A percentile compares a stretch with the other conserved stretches of the same genome.
These are phyloP conservation scores for Venustoraphidia nigricollis DNA, from an alignment of 2,888 invertebrate species.

Conservation along the genomic window DNA sequence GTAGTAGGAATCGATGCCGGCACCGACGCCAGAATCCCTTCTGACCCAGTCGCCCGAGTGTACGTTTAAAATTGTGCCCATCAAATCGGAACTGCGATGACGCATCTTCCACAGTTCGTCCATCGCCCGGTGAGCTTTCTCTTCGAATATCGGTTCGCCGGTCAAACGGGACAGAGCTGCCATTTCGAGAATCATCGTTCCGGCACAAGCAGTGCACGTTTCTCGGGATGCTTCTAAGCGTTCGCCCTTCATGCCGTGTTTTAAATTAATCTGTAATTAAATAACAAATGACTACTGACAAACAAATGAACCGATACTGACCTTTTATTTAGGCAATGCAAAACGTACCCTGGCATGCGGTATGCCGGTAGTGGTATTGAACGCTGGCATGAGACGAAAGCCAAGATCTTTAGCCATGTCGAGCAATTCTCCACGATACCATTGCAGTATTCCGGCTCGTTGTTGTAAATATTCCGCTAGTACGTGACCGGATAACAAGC, in stretches of 20 bases:
- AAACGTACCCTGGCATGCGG: constrained; percentile 77
- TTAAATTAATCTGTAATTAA: constrained; percentile 51
- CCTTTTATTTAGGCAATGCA: constrained; percentile 1
- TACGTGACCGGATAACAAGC: constrained; percentile 84
- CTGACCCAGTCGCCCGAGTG: constrained; percentile 97
- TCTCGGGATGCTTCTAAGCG: constrained; percentile 62
- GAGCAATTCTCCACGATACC: constrained; percentile 81
- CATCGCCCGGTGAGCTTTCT: constrained; percentile 91
- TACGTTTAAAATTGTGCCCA: constrained; percentile 96
- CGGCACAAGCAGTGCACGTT: constrained; percentile 97
- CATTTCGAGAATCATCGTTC: constrained; percentile 95
- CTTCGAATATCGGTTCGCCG: constrained; percentile 82
- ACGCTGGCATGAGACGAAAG: constrained; percentile 85
- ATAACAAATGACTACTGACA: too few species aligned
- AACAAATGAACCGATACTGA: not conserved
- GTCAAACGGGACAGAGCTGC: constrained; percentile 88
- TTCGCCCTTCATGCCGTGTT: constrained; percentile 64
- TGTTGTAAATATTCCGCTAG: constrained; percentile 69
- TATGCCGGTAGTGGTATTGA: constrained; percentile 94
- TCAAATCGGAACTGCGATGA: constrained; percentile 78
- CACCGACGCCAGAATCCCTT: constrained; percentile 94
- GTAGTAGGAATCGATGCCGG: constrained; percentile 97
- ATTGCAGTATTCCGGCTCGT: constrained; percentile 54
- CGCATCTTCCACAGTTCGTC: constrained; percentile 91
- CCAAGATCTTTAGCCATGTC: constrained; percentile 87